These are phyloP conservation scores for Protonemura montana DNA, from an alignment of 2,888 invertebrate genomes.

Conservation along the genomic window DNA sequence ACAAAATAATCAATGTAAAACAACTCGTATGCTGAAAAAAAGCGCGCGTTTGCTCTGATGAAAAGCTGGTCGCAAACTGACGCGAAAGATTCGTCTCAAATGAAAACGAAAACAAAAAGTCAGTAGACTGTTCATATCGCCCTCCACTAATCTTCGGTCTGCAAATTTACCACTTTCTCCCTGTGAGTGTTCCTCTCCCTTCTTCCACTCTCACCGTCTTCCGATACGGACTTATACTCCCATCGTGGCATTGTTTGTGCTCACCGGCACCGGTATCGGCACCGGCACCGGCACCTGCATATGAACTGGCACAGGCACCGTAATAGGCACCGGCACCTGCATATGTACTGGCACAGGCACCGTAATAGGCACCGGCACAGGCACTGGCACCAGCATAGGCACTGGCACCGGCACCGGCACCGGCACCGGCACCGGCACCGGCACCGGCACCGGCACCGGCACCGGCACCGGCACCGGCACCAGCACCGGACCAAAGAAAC, in stretches of 20 bases:
- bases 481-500: constrained; percentile 12
- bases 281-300: constrained; percentile 29
- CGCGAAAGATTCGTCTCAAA: constrained; percentile 7
- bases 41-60: background rate
- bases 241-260: too few relatives aligned
- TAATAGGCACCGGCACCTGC: constrained; percentile 18
- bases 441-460: constrained; percentile 29
- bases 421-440: constrained; percentile 29
- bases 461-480: constrained; percentile 29
- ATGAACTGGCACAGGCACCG: constrained; percentile 24
- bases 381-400: background rate
- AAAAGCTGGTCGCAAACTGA: constrained; percentile 15
- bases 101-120: constrained; percentile 39
- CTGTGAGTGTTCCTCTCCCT: background rate
- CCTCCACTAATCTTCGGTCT: constrained; percentile 16
- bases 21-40: background rate
- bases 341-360: constrained; percentile 22
- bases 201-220: constrained; percentile 18
- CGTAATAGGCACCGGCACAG: background rate
- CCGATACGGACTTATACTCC: too few relatives aligned
- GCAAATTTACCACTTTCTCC: constrained; percentile 28
- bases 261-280: background rate
- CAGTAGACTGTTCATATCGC: constrained; percentile 24
- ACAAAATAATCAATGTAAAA: background rate
- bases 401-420: constrained; percentile 31